Evolutionary conservation across 1,140 invertebrate species (phyloP), one percentile per base, ranked within the genome.

Genomic region (Ceratina calcarata): DNA sequence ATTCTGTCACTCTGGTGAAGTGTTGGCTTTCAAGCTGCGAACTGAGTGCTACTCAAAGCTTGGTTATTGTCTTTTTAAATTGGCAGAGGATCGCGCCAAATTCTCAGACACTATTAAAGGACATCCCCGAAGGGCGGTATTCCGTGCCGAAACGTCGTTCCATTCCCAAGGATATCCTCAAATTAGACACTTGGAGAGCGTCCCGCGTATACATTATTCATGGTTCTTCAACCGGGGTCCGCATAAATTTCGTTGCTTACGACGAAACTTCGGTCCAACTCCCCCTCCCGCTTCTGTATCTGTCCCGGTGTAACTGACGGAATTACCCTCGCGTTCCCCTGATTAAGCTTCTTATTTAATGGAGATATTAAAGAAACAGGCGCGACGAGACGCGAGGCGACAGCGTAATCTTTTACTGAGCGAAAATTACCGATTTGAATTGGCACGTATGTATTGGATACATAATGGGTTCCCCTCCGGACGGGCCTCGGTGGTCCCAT

Each of bases 121-220:
- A 72, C 76, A 80, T 80, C 64, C 67, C 57, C 55, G 24, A 57
- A 45, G 37, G 55, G 16, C 53, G 22, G 24, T 51, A n/a, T 32
- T 49, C 66, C 67, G 15, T 55, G 49, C 22, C 49, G 20, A 6
- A 18, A 45, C 71, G 60, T 65, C 22, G 58, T 78, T 70, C 71
- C 57, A 49, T 83, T 78, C 74, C 71, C 62, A 77, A 60, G 74
- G 65, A 32, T 86, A 84, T 86, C 68, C 70, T 69, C 49, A 75
- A 79, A 84, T 84, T 86, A 76, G 84, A 82, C 67, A 75, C 83
- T 79, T 72, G 70, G 79, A 66, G 49, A 72, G 80, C 80, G 67
- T 16, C 69, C 51, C 20, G 57, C 37, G 53, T 49, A 79, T 84
- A 64, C 69, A 86, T 86, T 86, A 86, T 86, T 86, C 84, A 86